Percentiles rank a stretch among this genome's conserved stretches.
phyloP scores from a whole-genome alignment of 1,140 invertebrate species.

The Drosophila ercepeae region DNA sequence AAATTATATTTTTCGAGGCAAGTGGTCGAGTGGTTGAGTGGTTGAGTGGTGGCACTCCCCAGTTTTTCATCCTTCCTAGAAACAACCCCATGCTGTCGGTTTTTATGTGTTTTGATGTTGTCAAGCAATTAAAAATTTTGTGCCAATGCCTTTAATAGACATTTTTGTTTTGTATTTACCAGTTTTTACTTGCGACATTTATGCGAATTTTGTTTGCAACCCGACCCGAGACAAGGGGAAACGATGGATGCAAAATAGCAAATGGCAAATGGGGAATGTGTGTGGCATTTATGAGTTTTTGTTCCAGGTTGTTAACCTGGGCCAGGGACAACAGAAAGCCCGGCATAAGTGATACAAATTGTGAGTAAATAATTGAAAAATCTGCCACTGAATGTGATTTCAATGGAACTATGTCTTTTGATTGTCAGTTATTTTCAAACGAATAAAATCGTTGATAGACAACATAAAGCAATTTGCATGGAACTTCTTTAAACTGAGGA shows the following conservation, averaged over 20 bases:
- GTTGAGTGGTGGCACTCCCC: conserved; percentile 17
- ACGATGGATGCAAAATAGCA: neutral
- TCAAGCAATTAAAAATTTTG: conserved; percentile 76
- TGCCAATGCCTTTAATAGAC: conserved; percentile 69
- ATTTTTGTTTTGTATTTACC: conserved; percentile 49
- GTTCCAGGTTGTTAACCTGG: conserved; percentile 5
- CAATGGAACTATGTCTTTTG: conserved; percentile 14
- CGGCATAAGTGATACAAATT: conserved; percentile 25
- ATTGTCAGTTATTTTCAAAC: conserved; percentile 17
- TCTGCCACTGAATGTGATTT: conserved; percentile 23
- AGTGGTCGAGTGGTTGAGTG: conserved; percentile 25
- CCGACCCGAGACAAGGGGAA: neutral
- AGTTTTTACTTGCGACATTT: conserved; percentile 60
- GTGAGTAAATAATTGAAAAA: conserved; percentile 50
- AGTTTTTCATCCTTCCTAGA: neutral
- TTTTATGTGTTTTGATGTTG: conserved; percentile 66
- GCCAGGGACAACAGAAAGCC: conserved; percentile 13
- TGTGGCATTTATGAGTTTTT: conserved; percentile 57
- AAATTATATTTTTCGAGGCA: conserved; percentile 61
- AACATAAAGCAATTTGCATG: conserved; percentile 18
- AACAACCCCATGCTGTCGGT: conserved; percentile 1
- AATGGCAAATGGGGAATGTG: conserved; percentile 45
- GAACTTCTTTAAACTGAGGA: conserved; percentile 23
- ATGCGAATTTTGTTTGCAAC: conserved; percentile 45
- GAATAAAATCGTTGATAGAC: conserved; percentile 16